Evolutionary conservation across 2,888 invertebrate species (phyloP).

Genomic region (Eueremaeus valkanovi): DNA sequence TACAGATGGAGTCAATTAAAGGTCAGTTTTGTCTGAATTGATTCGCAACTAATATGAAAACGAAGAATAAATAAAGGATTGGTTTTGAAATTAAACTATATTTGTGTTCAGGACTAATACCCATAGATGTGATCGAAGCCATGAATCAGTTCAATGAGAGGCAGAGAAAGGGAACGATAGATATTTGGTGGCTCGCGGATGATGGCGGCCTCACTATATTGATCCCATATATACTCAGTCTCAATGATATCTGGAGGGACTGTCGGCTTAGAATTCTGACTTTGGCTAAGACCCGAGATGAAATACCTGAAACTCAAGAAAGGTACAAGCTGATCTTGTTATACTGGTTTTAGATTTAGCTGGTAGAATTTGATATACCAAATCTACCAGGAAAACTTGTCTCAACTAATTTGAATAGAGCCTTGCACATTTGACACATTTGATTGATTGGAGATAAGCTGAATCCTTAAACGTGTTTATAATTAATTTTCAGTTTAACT

Average conservation of each 20-base stretch:
- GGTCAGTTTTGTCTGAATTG: too few relatives aligned
- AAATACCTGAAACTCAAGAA: conserved; percentile 78
- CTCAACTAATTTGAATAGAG: too few relatives aligned
- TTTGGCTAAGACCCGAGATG: conserved; percentile 74
- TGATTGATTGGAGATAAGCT: too few relatives aligned
- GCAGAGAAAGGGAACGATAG: conserved; percentile 77
- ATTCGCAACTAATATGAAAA: too few relatives aligned
- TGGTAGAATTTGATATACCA: too few relatives aligned
- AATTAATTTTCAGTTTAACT: conserved; percentile 75
- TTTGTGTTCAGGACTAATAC: conserved; percentile 53
- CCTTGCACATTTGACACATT: too few relatives aligned
- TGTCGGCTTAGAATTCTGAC: conserved; percentile 55
- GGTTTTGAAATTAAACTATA: not conserved
- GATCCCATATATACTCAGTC: conserved; percentile 56
- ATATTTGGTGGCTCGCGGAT: conserved; percentile 98
- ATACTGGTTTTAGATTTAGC: too few relatives aligned
- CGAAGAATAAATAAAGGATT: too few relatives aligned
- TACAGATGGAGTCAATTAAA: not conserved
- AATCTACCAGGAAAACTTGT: too few relatives aligned
- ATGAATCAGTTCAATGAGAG: conserved; percentile 72
- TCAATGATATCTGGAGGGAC: conserved; percentile 55
- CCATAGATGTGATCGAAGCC: conserved; percentile 64
- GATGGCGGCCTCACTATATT: conserved; percentile 68
- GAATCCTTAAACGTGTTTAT: not conserved
- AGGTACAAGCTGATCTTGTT: too few relatives aligned